Base-by-base conservation (phyloP, 2,888 invertebrate species). In the Drosophila picticornis region DNA sequence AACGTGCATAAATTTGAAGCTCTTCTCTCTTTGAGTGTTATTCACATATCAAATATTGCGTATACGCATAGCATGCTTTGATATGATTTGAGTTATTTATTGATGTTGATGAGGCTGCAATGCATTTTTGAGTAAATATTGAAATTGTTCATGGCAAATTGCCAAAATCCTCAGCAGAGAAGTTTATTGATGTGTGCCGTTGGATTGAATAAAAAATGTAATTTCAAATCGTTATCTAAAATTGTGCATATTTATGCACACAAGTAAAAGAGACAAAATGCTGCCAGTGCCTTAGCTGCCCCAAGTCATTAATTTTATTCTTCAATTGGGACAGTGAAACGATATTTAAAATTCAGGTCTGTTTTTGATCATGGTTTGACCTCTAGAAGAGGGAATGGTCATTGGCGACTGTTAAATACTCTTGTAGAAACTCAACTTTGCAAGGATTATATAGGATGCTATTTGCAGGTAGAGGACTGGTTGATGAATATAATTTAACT, bases 241-340 rank as follows among this genome's bases (percentile, higher is more conserved):
- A 48, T 60, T 38, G n/a, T 29, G 13, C 4, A n/a, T 16, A 38
- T 55, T 25, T 36, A 36, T 13, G 34, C 10, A 52, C 22, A 31
- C 29, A 50, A 50, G 52, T 46, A 22, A 52, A 52, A 52, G 52
- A 66, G 72, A 60, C 62, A 52, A 71, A 71, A 57, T 60, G 66
- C 52, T 63, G 66, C 53, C 72, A 72, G 22, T 59, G 51, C 50
- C 22, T 11, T 50, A 46, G 9, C 53, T 52, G 50, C 16, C 51
- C 25, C 65, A 77, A 81, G 72, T 79, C 84, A 84, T 84, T 83
- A 81, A 84, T 84, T 75, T 85, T 72, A 72, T 81, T 78, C 70
- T 66, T 55, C 60, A 34, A 56, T 36, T 27, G 50, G 2, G 11
- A 27, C 48, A 19, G 6, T 11, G 46, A 71, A 75, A 71, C 57